Base-by-base conservation (phyloP, 2,888 invertebrate species). In the Drosophila histrio region DNA sequence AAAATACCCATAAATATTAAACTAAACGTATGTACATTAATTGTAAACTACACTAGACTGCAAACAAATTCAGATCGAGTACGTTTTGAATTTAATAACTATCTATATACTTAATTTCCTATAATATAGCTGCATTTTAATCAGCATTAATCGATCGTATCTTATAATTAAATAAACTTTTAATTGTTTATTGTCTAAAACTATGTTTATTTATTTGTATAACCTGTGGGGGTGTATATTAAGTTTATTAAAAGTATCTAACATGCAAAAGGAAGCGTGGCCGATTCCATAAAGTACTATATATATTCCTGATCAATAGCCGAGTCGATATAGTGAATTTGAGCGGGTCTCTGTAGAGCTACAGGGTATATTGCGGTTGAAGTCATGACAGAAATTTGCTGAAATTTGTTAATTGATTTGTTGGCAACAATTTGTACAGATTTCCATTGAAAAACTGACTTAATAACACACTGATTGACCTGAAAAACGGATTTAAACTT, bases 1-100 rank as follows among this genome's bases (percentile, higher is more conserved):
- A 85, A 85, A 74, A 78, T 56, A 41, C 21, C 74, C 61, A 80
- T 72, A 54, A 73, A 57, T 38, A 57, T 36, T 36, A 21, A 59
- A 28, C n/a, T 44, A 39, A 28, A 43, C 2, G 43, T 34, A 34
- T 49, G 30, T 58, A 62, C 26, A 22, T 58, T 41, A 58, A 52
- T 24, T 59, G 49, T 47, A n/a, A 49, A 38, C 24, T 52, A 78
- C 74, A 74, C 74, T 39, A 19, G 34, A 56, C 78, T 43, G 30
- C 78, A 61, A 52, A 41, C 9, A 15, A 36, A 36, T 19, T 30
- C 19, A 53, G 26, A 46, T 26, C 9, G 2, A 22, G 3, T 15
- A 9, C 15, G 15, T 47, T 47, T 30, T 17, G 26, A 17, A 28
- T 46, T 13, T 6, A 30, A 22, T 9, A 39, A 39, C 17, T 39